A percentile compares a stretch with the other conserved stretches of the same genome.
These are phyloP conservation scores for Marcusenius ussheri DNA, from an alignment of 2,113 vertebrate species.

Conservation along the genomic window DNA sequence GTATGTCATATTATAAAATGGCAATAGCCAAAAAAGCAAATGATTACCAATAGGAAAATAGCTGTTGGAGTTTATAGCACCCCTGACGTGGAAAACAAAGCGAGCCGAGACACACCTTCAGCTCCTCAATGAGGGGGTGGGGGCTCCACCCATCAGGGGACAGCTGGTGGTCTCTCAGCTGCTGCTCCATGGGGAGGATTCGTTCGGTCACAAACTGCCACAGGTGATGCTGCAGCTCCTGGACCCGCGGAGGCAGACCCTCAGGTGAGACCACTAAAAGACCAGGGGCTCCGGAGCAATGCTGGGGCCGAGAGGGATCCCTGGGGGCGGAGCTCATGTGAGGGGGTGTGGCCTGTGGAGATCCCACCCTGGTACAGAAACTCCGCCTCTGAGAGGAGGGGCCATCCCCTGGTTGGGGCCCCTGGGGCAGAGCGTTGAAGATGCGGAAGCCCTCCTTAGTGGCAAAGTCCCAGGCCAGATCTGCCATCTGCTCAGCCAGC, in stretches of 20 bases:
- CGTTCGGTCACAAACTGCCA: constrained; percentile 27
- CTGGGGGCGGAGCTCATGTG: neutral
- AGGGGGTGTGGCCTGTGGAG: neutral
- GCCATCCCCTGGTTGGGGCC: neutral
- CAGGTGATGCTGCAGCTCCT: constrained; percentile 31
- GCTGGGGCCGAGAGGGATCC: neutral
- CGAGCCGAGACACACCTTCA: constrained; percentile 45
- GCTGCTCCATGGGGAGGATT: constrained; percentile 45
- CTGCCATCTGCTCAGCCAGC: constrained; percentile 49
- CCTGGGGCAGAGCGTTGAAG: constrained; percentile 54
- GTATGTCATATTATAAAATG: neutral
- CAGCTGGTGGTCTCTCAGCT: constrained; percentile 35
- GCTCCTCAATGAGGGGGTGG: constrained; percentile 34
- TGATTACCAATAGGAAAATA: neutral
- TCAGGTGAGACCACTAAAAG: constrained; percentile 29
- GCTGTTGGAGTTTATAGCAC: neutral
- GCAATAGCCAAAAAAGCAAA: neutral
- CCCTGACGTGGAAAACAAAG: neutral
- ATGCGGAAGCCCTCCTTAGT: constrained; percentile 73
- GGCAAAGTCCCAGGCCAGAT: constrained; percentile 73
- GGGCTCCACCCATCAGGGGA: constrained; percentile 35
- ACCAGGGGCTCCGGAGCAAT: neutral
- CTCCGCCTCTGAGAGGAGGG: neutral
- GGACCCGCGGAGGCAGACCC: constrained; percentile 18
- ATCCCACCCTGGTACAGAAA: neutral